phyloP scores from a whole-genome alignment of 2,113 vertebrate genomes.

The Platysteira castanea region DNA sequence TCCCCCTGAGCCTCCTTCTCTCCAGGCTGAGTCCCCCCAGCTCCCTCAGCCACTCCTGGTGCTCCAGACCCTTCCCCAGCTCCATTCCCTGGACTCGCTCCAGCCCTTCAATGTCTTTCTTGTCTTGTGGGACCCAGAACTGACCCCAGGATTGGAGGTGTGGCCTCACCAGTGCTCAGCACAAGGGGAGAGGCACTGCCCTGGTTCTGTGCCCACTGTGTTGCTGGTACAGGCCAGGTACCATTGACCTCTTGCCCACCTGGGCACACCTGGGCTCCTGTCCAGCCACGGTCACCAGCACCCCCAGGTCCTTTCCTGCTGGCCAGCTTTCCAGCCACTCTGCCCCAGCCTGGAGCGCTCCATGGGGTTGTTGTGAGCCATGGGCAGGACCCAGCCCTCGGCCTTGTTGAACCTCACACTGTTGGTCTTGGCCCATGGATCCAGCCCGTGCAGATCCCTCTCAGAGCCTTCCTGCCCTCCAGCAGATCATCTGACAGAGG shows the following conservation, averaged over 20 bases:
- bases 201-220: background rate
- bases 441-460: background rate
- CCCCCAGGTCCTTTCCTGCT: background rate
- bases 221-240: background rate
- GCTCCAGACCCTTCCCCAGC: background rate
- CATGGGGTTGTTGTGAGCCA: background rate
- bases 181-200: background rate
- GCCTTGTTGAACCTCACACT: background rate
- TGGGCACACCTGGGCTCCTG: background rate
- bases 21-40: background rate
- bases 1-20: background rate
- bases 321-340: background rate
- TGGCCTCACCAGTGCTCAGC: background rate
- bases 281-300: background rate
- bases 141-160: background rate
- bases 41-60: accelerated
- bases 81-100: accelerated
- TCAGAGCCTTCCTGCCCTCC: background rate
- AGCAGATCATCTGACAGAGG: background rate
- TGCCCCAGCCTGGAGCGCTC: background rate
- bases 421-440: background rate
- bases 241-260: background rate
- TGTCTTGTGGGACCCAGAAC: background rate
- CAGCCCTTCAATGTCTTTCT: background rate
- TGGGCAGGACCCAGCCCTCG: background rate